phyloP scores from a whole-genome alignment of 2,888 invertebrate genomes.

The Drosophila tripunctata region DNA sequence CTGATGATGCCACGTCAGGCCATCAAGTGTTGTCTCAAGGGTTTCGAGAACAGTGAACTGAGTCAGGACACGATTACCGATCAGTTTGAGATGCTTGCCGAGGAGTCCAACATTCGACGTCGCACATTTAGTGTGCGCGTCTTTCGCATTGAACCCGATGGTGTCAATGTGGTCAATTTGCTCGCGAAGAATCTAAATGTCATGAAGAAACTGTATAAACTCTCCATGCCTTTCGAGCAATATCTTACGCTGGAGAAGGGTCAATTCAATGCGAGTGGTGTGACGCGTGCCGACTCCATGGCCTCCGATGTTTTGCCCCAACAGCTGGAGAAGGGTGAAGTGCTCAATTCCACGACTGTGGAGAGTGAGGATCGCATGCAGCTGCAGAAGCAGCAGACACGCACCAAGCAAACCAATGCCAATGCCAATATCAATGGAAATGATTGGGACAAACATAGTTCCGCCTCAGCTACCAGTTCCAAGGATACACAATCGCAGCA shows the following conservation, averaged over 20 bases:
- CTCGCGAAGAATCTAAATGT: conserved; percentile 85
- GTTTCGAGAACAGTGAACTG: conserved; percentile 84
- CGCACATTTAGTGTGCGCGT: conserved; percentile 83
- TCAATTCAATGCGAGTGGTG: conserved; percentile 70
- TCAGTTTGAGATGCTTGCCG: conserved; percentile 88
- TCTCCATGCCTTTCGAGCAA: conserved; percentile 83
- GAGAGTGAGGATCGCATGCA: conserved; percentile 73
- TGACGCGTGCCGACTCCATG: conserved; percentile 43
- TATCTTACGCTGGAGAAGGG: conserved; percentile 83
- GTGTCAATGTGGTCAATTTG: conserved; percentile 80
- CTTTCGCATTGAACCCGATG: conserved; percentile 84
- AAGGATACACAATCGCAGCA: conserved; percentile 67
- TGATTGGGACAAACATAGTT: conserved; percentile 83
- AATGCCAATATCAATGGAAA: conserved; percentile 34
- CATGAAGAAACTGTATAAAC: conserved; percentile 85
- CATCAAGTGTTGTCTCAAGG: conserved; percentile 90
- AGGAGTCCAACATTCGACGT: conserved; percentile 85
- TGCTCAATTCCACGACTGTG: conserved; percentile 73
- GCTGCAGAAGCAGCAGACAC: conserved; percentile 28
- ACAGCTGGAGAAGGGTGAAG: conserved; percentile 44
- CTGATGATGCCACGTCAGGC: conserved; percentile 90
- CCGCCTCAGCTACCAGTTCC: conserved; percentile 76
- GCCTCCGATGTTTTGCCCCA: conserved; percentile 37
- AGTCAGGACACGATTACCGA: conserved; percentile 79
- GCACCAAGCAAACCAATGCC: conserved; percentile 13